Evolutionary conservation across 2,113 vertebrate genomes (phyloP).

Genomic region (Columbina picui): DNA sequence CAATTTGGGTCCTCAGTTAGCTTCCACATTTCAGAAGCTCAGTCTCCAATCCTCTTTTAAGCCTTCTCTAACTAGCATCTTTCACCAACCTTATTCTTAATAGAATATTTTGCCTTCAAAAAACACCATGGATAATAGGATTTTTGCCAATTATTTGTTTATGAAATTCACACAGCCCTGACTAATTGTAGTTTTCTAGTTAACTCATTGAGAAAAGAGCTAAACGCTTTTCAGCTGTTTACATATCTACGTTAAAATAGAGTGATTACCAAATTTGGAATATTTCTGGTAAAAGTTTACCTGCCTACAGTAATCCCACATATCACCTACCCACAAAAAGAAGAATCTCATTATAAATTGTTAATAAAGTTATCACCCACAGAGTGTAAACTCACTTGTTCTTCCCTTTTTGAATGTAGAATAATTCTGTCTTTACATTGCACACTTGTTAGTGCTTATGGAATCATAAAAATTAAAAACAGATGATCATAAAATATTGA

Average conservation of each 20-base stretch:
- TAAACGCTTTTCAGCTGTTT: background rate
- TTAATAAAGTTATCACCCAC: background rate
- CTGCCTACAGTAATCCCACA: background rate
- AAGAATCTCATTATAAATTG: background rate
- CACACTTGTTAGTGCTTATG: background rate
- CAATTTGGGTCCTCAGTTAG: background rate
- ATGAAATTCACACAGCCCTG: background rate
- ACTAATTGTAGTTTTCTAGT: background rate
- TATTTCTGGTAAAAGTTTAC: background rate
- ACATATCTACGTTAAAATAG: background rate
- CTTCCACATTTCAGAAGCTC: background rate
- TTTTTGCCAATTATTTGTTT: background rate
- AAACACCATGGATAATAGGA: background rate
- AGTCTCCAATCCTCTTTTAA: background rate
- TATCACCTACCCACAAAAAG: background rate
- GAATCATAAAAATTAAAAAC: background rate
- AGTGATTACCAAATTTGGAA: background rate
- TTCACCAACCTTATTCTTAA: background rate
- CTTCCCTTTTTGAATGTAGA: background rate
- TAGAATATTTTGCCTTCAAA: background rate
- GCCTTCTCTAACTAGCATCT: background rate
- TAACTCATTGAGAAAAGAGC: background rate
- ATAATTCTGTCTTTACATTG: background rate
- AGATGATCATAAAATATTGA: background rate
- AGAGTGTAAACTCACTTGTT: background rate